Conservation (phyloP, 2,113 vertebrate genomes). For the Elachura formosa region DNA sequence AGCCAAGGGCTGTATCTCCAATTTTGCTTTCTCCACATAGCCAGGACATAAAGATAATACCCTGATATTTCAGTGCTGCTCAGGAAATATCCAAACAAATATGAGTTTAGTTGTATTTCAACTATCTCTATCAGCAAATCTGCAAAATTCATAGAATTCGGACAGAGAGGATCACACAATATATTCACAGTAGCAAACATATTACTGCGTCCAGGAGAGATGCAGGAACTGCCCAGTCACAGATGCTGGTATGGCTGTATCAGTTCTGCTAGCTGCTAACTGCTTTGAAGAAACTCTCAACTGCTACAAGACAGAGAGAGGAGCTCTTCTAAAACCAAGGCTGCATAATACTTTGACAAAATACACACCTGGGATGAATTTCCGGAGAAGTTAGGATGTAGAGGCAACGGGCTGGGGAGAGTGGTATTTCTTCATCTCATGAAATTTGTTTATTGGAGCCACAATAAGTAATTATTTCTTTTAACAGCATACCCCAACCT, state of each 20-base stretch:
- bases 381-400: neutral
- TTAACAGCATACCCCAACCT: neutral
- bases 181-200: neutral
- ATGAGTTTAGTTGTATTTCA: neutral
- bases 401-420: accelerated
- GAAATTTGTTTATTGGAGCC: neutral
- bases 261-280: neutral
- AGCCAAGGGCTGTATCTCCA: neutral
- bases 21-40: neutral
- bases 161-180: neutral
- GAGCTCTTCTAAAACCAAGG: neutral
- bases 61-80: neutral
- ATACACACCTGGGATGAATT: neutral
- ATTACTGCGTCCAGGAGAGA: neutral
- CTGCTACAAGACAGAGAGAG: neutral
- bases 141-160: neutral
- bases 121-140: neutral
- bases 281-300: neutral
- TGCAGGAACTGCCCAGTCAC: neutral
- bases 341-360: neutral
- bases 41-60: neutral
- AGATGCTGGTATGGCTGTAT: neutral
- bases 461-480: neutral
- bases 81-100: neutral
- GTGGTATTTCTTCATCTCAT: neutral